Conservation (phyloP, 2,888 invertebrate species). For the Sussaba pulchella region DNA sequence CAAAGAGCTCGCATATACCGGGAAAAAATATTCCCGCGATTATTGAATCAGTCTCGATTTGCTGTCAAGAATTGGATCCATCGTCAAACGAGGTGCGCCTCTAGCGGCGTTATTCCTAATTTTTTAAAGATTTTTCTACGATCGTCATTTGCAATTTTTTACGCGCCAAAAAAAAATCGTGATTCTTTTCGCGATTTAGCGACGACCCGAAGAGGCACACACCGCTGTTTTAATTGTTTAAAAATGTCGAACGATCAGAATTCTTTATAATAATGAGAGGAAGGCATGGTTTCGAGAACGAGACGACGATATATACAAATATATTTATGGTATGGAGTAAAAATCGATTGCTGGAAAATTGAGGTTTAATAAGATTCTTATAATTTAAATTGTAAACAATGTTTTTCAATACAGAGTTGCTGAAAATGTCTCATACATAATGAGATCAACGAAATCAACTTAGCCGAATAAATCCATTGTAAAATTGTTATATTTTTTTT, state of each 20-base stretch:
- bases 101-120: constrained; percentile 26
- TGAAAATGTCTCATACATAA: too few relatives aligned
- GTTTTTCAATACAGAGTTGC: too few relatives aligned
- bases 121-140: constrained; percentile 27
- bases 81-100: constrained; percentile 31
- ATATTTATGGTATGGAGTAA: too few relatives aligned
- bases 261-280: constrained; percentile 63
- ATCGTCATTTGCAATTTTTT: constrained; percentile 30
- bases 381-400: too few relatives aligned
- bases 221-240: constrained; percentile 37
- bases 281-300: constrained; percentile 73
- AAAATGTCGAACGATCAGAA: constrained; percentile 61
- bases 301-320: constrained; percentile 68
- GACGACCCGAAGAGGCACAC: constrained; percentile 38
- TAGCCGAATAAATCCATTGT: too few relatives aligned
- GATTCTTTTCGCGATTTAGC: constrained; percentile 59
- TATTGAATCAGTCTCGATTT: constrained; percentile 22
- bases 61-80: constrained; percentile 28
- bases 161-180: constrained; percentile 16
- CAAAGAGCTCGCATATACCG: too few relatives aligned
- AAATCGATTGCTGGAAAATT: background rate
- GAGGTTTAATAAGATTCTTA: too few relatives aligned
- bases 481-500: too few relatives aligned
- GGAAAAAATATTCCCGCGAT: background rate
- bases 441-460: too few relatives aligned